Evolutionary conservation across 2,113 vertebrate species (phyloP), one percentile per base, ranked within the genome.

Genomic region (Leiothrix lutea): DNA sequence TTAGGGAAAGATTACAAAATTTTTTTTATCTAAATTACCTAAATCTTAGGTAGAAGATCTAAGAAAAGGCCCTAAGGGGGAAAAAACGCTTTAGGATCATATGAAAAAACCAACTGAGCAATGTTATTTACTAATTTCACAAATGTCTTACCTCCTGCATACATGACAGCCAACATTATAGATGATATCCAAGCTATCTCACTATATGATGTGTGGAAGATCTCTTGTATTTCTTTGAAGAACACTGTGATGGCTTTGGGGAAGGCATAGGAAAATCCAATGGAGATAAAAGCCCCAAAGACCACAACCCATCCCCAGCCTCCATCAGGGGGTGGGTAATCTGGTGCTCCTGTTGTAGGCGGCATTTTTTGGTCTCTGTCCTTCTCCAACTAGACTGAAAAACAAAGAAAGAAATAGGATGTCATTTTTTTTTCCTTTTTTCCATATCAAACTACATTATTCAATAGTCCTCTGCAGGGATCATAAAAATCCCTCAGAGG

Each of bases 131-230:
- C 15, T 66, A 71, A 78, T 74, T 67, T 91, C n/a, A 47, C 4
- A 11, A 89, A 56, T 87, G 6, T 31, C 98, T 98, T 98, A 99
- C 99, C 99, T 98, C 99, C 99, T 75, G 99, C 99, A n/a, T 99
- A 99, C 99, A 99, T 99, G 94, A 99, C 98, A 29, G 99, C 99
- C 29, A 99, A 97, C 99, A 99, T 99, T 95, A 99, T 99, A 3
- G 99, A 99, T 61, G 99, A 99, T 97, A 99, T 99, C 99, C 99
- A 99, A 7, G 99, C 99, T 56, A 99, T 98, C 96, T 99, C 97
- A 86, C 99, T 99, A 95, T 99, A 99, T 44, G 98, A 97, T 33
- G 98, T 98, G 16, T 97, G 65, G 82, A 99, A 99, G 94, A 99
- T 99, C 71, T 97, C 95, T 97, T 99, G 99, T 94, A 99, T 99